Evolutionary conservation across 2,888 invertebrate species (phyloP).

Genomic region (Aquatica leii): DNA sequence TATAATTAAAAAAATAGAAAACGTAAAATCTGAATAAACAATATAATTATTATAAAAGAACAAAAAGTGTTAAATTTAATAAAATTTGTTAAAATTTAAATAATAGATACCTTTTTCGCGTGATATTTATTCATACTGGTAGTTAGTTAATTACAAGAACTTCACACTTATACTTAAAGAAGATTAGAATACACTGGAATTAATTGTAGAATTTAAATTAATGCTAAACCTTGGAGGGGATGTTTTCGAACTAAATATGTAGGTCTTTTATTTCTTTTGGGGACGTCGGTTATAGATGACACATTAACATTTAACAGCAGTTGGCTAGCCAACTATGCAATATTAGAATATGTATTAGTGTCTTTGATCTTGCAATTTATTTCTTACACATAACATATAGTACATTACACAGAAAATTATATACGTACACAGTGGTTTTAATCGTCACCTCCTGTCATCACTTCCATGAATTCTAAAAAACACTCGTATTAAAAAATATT

Average conservation of each 20-base stretch:
- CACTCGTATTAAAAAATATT: neutral
- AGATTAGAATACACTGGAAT: neutral
- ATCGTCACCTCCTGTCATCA: conserved; percentile 12
- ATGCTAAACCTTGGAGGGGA: conserved; percentile 29
- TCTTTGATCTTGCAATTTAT: no score
- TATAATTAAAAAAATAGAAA: no score
- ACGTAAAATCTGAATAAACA: no score
- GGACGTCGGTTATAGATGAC: conserved; percentile 36
- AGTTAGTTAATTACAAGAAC: neutral
- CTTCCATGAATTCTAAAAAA: conserved; percentile 16
- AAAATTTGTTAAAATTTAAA: no score
- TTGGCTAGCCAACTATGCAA: conserved; percentile 8
- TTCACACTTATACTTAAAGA: conserved; percentile 12
- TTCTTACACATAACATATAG: no score
- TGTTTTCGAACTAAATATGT: conserved; percentile 17
- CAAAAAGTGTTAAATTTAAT: no score
- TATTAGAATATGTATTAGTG: conserved; percentile 5
- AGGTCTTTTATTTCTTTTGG: conserved; percentile 28
- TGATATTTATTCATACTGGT: conserved; percentile 1
- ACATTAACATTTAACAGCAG: conserved; percentile 42
- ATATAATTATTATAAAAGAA: no score
- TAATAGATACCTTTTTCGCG: conserved; percentile 1
- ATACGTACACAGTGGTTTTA: conserved; percentile 1
- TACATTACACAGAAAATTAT: neutral
- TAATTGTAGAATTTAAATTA: conserved; percentile 15